A percentile compares a stretch with the other conserved stretches of the same genome.
Evolutionary conservation across 2,888 invertebrate genomes (phyloP).

Genomic region (Diplazon laetatorius): DNA sequence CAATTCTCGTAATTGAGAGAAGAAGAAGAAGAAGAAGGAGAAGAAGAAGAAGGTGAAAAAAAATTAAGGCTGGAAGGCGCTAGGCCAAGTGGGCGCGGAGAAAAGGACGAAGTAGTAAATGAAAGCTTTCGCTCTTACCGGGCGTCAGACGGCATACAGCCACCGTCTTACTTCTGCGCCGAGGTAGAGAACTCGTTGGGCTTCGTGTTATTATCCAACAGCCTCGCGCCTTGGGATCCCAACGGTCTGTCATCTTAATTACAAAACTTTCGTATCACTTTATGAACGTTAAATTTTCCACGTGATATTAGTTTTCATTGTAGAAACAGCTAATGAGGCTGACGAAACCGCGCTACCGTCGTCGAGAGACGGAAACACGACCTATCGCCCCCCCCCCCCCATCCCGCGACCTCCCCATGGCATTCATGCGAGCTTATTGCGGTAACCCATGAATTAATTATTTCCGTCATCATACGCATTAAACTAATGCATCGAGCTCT

Average conservation of each 20-base stretch:
- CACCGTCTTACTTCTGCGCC: slow-evolving; percentile 29
- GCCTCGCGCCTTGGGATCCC: slow-evolving; percentile 56
- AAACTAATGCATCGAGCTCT: no score
- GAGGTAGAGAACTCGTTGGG: slow-evolving; percentile 30
- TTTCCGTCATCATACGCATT: background rate
- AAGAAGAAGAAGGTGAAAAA: no score
- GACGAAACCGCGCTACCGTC: slow-evolving; percentile 25
- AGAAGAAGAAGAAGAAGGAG: slow-evolving; percentile 1
- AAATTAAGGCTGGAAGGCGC: slow-evolving; percentile 9
- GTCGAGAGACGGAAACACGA: background rate
- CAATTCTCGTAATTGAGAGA: slow-evolving; percentile 36
- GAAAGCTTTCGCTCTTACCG: slow-evolving; percentile 62
- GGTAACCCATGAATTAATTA: background rate
- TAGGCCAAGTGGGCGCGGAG: slow-evolving; percentile 43
- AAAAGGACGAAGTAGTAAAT: slow-evolving; percentile 46
- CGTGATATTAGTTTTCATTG: slow-evolving; percentile 59
- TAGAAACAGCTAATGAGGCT: slow-evolving; percentile 48
- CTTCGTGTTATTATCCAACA: slow-evolving; percentile 60
- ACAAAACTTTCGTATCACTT: slow-evolving; percentile 62
- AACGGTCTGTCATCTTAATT: slow-evolving; percentile 63
- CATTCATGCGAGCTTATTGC: background rate
- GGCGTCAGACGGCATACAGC: slow-evolving; percentile 39
- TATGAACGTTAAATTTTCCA: slow-evolving; percentile 58
- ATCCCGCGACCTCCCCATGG: no score
- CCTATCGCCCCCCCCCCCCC: no score